Evolutionary conservation across 2,888 invertebrate genomes (phyloP).

Genomic region (Ptychoptera contaminata): DNA sequence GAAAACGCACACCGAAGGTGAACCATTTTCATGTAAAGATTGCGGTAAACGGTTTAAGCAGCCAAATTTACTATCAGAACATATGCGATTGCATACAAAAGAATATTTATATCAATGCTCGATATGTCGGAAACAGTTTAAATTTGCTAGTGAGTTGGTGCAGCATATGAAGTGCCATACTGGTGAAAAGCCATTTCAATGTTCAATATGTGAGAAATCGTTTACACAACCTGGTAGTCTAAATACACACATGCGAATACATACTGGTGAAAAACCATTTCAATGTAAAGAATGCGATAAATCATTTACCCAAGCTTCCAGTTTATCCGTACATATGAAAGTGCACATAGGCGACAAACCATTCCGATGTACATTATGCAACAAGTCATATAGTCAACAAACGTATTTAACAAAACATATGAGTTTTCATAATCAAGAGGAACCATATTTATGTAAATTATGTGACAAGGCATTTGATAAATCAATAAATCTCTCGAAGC

Average conservation of each 20-base stretch:
- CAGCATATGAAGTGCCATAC: constrained; percentile 32
- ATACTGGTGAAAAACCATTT: constrained; percentile 29
- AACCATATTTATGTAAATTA: neutral
- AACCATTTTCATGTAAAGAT: constrained; percentile 23
- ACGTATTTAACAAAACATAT: constrained; percentile 27
- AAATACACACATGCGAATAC: constrained; percentile 30
- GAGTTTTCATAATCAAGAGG: constrained; percentile 17
- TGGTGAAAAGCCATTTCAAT: constrained; percentile 31
- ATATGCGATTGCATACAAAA: constrained; percentile 29
- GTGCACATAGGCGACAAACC: constrained; percentile 28
- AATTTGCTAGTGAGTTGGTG: constrained; percentile 28
- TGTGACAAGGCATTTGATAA: constrained; percentile 1
- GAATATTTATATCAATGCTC: constrained; percentile 28
- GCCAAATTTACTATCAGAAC: constrained; percentile 27
- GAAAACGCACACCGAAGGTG: constrained; percentile 23
- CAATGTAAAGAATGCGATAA: constrained; percentile 29
- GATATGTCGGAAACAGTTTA: constrained; percentile 26
- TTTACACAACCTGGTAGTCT: constrained; percentile 30
- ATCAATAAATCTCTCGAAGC: neutral
- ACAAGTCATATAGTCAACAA: constrained; percentile 27
- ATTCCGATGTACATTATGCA: constrained; percentile 24
- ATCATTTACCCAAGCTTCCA: constrained; percentile 30
- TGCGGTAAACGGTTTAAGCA: constrained; percentile 31
- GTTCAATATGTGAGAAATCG: constrained; percentile 29
- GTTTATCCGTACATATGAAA: constrained; percentile 30